Base-by-base conservation (phyloP, 2,888 invertebrate species). In the Anoplius nigerrimus region DNA sequence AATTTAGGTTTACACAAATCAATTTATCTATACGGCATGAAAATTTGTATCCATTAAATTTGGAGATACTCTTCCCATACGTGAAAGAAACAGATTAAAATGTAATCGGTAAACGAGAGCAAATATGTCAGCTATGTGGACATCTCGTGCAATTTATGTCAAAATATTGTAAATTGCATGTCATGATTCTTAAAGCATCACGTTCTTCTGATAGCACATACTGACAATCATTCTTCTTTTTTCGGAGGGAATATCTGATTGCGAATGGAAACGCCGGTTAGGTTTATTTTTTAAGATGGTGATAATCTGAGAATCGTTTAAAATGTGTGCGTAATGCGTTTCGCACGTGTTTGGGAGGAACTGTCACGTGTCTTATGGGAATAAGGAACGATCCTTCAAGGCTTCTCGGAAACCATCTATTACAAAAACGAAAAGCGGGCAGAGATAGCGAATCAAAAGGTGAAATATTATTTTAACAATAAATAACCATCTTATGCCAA, bases 371-470 rank as follows among this genome's bases (percentile, higher is more conserved):
- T 57, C 46, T 42, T 22, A n/a, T 11, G n/a, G 22, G 18, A 42
- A 66, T 42, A n/a, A 20, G 34, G 58, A 13, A 56, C 52, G 42
- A 6, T 54, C 48, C 54, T 62, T 0, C 8, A 46, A 61, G 66
- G 13, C 46, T n/a, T 58, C 16, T 18, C 66, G 53, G 61, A 52
- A 42, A 57, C 66, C 61, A 69, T 69, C 66, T 57, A 69, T 69
- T 53, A 66, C n/a, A 20, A 27, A 18, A 2, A 6, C 22, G 55
- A 45, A 34, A 54, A 66, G 18, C 27, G 11, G 34, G 11, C 34
- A 11, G 57, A 52, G 53, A 22, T n/a, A 16, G 6, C 34, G 34
- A 13, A 34, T 34, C 6, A 34, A 34, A 13, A 34, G 11, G 34
- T 34, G n/a, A n/a, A n/a, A n/a, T n/a, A n/a, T n/a, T n/a, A n/a